phyloP scores from a whole-genome alignment of 2,888 invertebrate species.

The Abrostola tripartita region DNA sequence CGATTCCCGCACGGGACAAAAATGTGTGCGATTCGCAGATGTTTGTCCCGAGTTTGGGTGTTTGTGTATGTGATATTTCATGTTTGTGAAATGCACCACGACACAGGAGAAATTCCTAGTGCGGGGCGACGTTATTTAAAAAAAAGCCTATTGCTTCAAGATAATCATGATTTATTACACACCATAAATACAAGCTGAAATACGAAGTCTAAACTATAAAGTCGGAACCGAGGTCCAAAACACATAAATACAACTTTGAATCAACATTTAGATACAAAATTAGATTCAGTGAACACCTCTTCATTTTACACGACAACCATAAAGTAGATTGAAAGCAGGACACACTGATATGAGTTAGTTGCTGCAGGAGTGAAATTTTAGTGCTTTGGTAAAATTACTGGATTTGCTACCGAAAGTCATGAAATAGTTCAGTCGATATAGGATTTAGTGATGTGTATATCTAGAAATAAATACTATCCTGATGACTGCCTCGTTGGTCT shows the following conservation, averaged over 20 bases:
- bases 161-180: slow-evolving; percentile 19
- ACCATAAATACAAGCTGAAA: neutral
- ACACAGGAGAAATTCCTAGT: no score
- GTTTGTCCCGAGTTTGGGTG: no score
- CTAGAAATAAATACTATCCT: no score
- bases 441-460: no score
- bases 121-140: no score
- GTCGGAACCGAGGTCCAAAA: slow-evolving; percentile 8
- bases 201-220: slow-evolving; percentile 5
- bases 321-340: slow-evolving; percentile 41
- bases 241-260: no score
- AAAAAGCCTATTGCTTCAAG: neutral
- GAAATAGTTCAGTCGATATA: no score
- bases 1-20: no score
- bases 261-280: slow-evolving; percentile 7
- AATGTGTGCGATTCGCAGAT: no score
- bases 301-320: slow-evolving; percentile 29
- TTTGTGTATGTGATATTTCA: no score
- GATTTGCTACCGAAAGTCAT: slow-evolving; percentile 7
- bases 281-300: slow-evolving; percentile 21
- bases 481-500: no score
- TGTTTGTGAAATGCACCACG: no score
- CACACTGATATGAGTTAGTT: slow-evolving; percentile 18
- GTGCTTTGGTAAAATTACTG: slow-evolving; percentile 10
- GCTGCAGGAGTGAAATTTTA: slow-evolving; percentile 2